Conservation (phyloP, 2,113 vertebrate species). For the Rhagologus leucostigma region DNA sequence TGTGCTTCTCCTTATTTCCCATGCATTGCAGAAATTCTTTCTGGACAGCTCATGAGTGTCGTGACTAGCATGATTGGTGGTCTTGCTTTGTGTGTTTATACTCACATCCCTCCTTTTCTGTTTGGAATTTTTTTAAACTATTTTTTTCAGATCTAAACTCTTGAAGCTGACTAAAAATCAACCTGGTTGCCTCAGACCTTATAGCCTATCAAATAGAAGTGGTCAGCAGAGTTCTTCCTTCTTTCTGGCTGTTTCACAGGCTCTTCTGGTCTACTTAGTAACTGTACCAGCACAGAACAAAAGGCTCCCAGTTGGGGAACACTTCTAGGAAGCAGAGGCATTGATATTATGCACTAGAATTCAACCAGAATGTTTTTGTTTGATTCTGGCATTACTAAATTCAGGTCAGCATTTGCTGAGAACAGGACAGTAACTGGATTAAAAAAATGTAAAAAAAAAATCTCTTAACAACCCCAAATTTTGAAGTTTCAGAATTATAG, state of each 20-base stretch:
- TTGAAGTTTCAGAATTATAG: background rate
- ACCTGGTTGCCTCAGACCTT: background rate
- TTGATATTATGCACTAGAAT: background rate
- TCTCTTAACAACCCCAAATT: background rate
- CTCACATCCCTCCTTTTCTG: background rate
- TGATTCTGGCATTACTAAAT: background rate
- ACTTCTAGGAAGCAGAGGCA: background rate
- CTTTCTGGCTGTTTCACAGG: background rate
- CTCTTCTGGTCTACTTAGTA: background rate
- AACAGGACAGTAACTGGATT: background rate
- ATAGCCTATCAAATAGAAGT: fast-evolving
- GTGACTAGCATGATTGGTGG: background rate
- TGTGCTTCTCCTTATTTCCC: background rate
- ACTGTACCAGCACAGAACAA: background rate
- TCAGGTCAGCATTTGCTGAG: background rate
- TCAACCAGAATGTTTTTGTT: background rate
- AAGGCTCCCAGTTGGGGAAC: background rate
- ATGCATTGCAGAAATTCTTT: background rate
- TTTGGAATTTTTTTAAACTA: background rate
- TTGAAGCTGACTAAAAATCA: background rate
- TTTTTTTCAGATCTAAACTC: background rate
- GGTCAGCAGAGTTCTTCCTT: background rate
- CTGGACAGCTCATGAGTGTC: background rate
- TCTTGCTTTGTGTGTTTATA: background rate
- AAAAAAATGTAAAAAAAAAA: background rate